Evolutionary conservation across 2,113 vertebrate genomes (phyloP).

Genomic region (Pteronura brasiliensis): DNA sequence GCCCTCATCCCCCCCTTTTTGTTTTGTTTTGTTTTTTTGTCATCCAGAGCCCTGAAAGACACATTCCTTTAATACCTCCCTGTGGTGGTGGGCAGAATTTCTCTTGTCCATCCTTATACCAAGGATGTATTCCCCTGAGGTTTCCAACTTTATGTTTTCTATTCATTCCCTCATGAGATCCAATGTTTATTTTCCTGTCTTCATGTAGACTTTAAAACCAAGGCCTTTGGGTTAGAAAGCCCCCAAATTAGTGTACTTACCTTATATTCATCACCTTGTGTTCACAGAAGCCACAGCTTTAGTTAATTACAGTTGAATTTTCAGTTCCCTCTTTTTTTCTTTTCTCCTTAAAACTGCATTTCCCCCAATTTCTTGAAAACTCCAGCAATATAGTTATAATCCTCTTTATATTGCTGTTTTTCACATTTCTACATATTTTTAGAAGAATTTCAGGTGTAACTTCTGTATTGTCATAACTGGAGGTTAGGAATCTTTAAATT

Average conservation of each 20-base stretch:
- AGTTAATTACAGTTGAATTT: not conserved
- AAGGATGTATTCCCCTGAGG: not conserved
- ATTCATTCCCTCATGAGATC: not conserved
- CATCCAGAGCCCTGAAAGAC: not conserved
- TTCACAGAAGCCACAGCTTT: not conserved
- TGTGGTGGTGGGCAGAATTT: not conserved
- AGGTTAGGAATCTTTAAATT: not conserved
- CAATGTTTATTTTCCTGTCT: not conserved
- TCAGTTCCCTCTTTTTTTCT: not conserved
- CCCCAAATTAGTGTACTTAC: not conserved
- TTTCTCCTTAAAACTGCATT: not conserved
- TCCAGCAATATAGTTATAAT: not conserved
- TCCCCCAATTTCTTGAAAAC: not conserved
- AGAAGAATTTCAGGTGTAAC: not conserved
- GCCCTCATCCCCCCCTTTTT: not conserved
- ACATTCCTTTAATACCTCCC: not conserved
- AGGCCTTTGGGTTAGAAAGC: not conserved
- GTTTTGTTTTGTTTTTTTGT: not conserved
- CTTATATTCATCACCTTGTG: not conserved
- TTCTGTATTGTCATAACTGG: not conserved
- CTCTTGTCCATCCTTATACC: not conserved
- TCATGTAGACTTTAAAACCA: not conserved
- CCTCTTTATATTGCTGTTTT: not conserved
- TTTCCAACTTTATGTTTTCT: not conserved
- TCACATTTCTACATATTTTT: not conserved